Evolutionary conservation across 2,888 invertebrate genomes (phyloP), one percentile per base, ranked within the genome.

Genomic region (Callosobruchus maculatus): DNA sequence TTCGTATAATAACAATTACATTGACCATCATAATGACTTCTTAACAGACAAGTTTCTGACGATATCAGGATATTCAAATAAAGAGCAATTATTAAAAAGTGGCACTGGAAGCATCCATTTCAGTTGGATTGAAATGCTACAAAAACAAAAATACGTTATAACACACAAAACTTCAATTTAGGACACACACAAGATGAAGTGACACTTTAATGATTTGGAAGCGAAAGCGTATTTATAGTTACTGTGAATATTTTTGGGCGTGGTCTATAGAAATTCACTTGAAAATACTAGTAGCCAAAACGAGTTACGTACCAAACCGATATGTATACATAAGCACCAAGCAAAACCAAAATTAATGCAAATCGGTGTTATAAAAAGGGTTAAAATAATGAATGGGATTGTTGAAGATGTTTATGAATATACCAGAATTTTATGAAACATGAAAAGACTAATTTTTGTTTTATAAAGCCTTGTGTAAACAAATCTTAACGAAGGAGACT

Each of bases 191-290:
- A 49, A 49, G 13, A 49, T 49, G 49, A 49, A 49, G 49, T 3
- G 49, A 49, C 4, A 49, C 49, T 13, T 49, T 49, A 13, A 18
- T 49, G 49, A 49, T 49, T 49, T 49, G 13, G 1, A 49, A 49
- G 49, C 49, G 18, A 18, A 49, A 49, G 49, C 49, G 13, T 18
- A 30, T n/a, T n/a, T n/a, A 26, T 26, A 26, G 7, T 26, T 26
- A 26, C 26, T 26, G 26, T 7, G 26, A 26, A 4, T 26, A 2
- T 30, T 71, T 49, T 71, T 71, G 72, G 74, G 74, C 71, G 72
- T 74, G 74, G 74, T 74, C 74, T 74, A 74, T 72, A 26, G 68
- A 74, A 74, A 74, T 49, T 49, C 49, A 72, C 22, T 67, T 22
- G 72, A 68, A 68, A 67, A 68, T 68, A 67, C 20, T 66, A 22